Percentiles rank a stretch among this genome's conserved stretches.
Conservation (phyloP, 2,797 vertebrate species). For the Micromesistius poutassou region DNA sequence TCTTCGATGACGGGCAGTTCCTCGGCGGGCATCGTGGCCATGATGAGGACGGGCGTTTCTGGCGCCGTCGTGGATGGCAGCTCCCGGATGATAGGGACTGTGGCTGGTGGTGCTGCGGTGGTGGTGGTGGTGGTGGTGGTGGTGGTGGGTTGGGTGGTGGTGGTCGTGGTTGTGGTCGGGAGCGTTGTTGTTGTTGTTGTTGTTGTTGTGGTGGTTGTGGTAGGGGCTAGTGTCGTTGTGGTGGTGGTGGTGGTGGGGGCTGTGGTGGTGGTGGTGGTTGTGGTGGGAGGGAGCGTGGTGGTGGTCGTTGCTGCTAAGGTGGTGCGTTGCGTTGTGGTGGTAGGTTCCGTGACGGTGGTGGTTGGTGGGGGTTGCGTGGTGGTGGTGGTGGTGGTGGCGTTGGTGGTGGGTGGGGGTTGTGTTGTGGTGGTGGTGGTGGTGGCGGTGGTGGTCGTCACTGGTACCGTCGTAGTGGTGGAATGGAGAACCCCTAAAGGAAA, state of each 20-base stretch:
- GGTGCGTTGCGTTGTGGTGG: neutral
- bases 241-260: neutral
- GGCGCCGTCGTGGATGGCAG: no score
- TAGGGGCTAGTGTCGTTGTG: neutral
- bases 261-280: neutral
- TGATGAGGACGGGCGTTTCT: neutral
- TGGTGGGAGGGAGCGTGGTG: neutral
- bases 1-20: no score
- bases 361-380: neutral
- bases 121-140: neutral
- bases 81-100: neutral
- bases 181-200: neutral
- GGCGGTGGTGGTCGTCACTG: constrained; percentile 34
- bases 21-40: neutral
- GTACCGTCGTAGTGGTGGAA: constrained; percentile 49
- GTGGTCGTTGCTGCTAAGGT: neutral
- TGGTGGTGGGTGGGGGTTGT: neutral
- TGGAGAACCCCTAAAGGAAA: constrained; percentile 63
- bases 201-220: neutral
- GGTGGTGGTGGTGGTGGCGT: constrained; percentile 5
- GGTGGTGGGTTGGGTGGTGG: neutral
- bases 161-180: neutral
- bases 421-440: constrained; percentile 21
- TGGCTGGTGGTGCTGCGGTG: neutral
- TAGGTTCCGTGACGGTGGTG: constrained; percentile 16